These are phyloP conservation scores for Gymnosoma rotundatum DNA, from an alignment of 2,888 invertebrate species.

Conservation along the genomic window DNA sequence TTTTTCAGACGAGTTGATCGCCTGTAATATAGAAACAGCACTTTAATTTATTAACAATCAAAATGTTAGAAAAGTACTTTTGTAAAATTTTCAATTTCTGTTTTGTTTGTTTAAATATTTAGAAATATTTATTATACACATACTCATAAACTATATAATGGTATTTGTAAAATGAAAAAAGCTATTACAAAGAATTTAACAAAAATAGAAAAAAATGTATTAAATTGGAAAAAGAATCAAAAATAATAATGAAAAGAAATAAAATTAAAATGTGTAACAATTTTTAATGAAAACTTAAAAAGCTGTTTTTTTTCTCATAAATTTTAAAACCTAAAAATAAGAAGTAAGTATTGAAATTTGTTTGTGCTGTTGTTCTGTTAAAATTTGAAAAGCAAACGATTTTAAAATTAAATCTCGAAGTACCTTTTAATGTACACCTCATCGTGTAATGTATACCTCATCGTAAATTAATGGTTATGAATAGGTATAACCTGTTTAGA, in stretches of 20 bases:
- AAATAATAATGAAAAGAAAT: constrained; percentile 3
- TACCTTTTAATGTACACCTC: too few relatives aligned
- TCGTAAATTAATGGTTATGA: too few relatives aligned
- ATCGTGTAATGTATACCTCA: too few relatives aligned
- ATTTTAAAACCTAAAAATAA: not conserved
- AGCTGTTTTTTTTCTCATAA: constrained; percentile 25
- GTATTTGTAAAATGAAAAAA: constrained; percentile 49
- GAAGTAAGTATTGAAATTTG: constrained; percentile 19
- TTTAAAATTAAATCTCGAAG: too few relatives aligned
- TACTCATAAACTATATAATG: constrained; percentile 50
- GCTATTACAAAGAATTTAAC: constrained; percentile 18
- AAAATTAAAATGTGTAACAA: constrained; percentile 54
- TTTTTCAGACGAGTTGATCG: too few relatives aligned
- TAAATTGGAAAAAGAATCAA: constrained; percentile 24
- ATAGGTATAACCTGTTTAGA: too few relatives aligned
- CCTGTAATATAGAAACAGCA: too few relatives aligned
- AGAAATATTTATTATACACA: constrained; percentile 45
- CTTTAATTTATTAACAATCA: not conserved
- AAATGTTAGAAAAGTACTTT: not conserved
- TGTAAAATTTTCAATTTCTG: constrained; percentile 8
- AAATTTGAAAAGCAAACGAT: too few relatives aligned
- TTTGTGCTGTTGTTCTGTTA: too few relatives aligned
- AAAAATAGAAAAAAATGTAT: constrained; percentile 15
- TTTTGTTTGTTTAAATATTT: constrained; percentile 37
- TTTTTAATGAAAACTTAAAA: constrained; percentile 51